Evolutionary conservation across 2,797 vertebrate species (phyloP).

Genomic region (Pantherophis alleghaniensis): DNA sequence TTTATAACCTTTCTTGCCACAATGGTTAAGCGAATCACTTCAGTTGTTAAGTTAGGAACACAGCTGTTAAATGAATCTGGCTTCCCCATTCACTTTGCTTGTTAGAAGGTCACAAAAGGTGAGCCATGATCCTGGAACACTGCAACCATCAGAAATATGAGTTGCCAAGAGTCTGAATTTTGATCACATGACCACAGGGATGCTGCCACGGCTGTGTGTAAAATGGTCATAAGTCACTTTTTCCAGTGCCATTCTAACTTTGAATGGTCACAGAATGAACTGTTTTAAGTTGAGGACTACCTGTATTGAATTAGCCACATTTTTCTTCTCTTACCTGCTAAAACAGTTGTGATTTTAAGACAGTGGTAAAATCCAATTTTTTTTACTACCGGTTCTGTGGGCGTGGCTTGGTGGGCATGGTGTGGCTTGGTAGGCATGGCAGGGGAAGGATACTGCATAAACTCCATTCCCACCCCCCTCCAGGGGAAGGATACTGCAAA

Average conservation of each 20-base stretch:
- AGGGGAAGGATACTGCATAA: too few species aligned
- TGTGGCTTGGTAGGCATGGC: too few species aligned
- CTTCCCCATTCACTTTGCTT: not conserved
- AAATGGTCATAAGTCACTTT: not conserved
- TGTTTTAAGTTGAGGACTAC: not conserved
- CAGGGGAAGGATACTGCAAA: too few species aligned
- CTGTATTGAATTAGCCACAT: not conserved
- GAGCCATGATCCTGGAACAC: not conserved
- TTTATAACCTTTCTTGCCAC: not conserved
- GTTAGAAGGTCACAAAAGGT: not conserved
- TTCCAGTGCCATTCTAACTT: not conserved
- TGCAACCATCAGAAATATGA: not conserved
- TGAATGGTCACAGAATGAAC: not conserved
- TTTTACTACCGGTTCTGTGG: too few species aligned
- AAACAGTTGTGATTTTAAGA: not conserved
- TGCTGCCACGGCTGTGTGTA: not conserved
- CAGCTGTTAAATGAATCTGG: not conserved
- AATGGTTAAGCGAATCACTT: not conserved
- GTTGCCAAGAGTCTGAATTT: not conserved
- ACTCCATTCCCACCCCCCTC: too few species aligned
- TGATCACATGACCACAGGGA: not conserved
- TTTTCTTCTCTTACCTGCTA: not conserved
- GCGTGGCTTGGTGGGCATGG: too few species aligned
- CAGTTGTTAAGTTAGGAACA: not conserved
- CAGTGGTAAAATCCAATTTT: too few species aligned